These are phyloP conservation scores for Cephalotes varians DNA, from an alignment of 2,888 invertebrate species.

Conservation along the genomic window DNA sequence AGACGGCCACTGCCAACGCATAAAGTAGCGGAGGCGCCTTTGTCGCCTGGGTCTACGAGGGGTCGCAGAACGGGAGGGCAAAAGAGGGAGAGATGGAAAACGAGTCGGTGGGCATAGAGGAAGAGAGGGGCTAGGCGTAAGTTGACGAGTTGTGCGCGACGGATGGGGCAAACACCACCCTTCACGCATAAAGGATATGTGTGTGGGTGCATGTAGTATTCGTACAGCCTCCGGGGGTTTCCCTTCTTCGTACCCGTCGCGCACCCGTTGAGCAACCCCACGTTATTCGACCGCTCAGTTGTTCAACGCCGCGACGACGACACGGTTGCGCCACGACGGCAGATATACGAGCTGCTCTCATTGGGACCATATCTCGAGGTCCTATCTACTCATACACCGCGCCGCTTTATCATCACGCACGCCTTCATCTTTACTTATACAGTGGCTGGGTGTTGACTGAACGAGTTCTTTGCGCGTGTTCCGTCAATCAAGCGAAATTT, in stretches of 20 bases:
- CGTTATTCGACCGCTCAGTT: slow-evolving; percentile 81
- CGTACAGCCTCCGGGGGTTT: slow-evolving; percentile 75
- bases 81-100: slow-evolving; percentile 43
- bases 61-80: slow-evolving; percentile 60
- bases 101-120: slow-evolving; percentile 45
- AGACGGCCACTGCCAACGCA: slow-evolving; percentile 84
- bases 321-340: slow-evolving; percentile 77
- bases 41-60: slow-evolving; percentile 65
- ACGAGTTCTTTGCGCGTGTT: slow-evolving; percentile 6
- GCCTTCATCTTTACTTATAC: not conserved
- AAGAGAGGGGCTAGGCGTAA: slow-evolving; percentile 39
- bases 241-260: slow-evolving; percentile 75
- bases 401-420: no score
- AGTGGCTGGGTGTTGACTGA: not conserved
- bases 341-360: slow-evolving; percentile 37
- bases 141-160: slow-evolving; percentile 53
- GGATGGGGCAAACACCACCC: slow-evolving; percentile 72
- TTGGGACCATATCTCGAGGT: slow-evolving; percentile 38
- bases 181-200: slow-evolving; percentile 49
- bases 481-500: not conserved
- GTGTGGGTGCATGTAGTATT: slow-evolving; percentile 65
- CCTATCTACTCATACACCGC: no score
- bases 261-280: slow-evolving; percentile 79
- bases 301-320: slow-evolving; percentile 85
- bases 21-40: slow-evolving; percentile 79